Evolutionary conservation across 2,797 vertebrate species (phyloP).

Genomic region (Poliocrania exsul): DNA sequence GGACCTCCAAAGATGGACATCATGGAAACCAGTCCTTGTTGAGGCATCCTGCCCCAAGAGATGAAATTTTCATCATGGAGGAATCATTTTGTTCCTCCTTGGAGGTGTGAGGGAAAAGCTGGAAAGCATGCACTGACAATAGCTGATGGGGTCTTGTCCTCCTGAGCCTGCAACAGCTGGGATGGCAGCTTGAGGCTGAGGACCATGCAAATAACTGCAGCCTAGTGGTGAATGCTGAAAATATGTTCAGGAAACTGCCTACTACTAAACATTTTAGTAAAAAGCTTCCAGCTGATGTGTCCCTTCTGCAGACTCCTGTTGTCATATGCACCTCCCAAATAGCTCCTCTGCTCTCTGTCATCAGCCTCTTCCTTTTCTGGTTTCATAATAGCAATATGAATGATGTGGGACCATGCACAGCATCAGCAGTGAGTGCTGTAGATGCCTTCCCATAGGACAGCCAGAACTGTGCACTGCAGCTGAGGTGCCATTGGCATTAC

Average conservation of each 20-base stretch:
- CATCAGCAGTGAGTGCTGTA: rapidly evolving
- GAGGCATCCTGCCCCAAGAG: background rate
- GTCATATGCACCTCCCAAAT: background rate
- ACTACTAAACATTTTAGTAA: background rate
- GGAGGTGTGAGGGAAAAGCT: background rate
- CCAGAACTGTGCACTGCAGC: rapidly evolving
- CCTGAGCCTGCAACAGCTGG: background rate
- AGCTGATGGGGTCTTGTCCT: background rate
- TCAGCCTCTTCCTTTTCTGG: background rate
- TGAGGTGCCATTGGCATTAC: background rate
- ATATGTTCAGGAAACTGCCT: background rate
- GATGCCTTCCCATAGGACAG: background rate
- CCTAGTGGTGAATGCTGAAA: background rate
- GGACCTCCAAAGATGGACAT: background rate
- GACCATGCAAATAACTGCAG: background rate
- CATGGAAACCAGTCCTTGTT: background rate
- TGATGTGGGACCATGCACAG: rapidly evolving
- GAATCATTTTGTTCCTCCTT: background rate
- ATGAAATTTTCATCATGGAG: background rate
- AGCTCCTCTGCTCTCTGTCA: background rate
- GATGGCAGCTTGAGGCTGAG: background rate
- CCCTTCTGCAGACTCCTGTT: background rate
- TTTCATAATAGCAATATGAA: rapidly evolving
- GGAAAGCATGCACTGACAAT: background rate
- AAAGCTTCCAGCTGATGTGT: background rate